Conservation (phyloP, 2,888 invertebrate genomes). For the Lymantria monacha region DNA sequence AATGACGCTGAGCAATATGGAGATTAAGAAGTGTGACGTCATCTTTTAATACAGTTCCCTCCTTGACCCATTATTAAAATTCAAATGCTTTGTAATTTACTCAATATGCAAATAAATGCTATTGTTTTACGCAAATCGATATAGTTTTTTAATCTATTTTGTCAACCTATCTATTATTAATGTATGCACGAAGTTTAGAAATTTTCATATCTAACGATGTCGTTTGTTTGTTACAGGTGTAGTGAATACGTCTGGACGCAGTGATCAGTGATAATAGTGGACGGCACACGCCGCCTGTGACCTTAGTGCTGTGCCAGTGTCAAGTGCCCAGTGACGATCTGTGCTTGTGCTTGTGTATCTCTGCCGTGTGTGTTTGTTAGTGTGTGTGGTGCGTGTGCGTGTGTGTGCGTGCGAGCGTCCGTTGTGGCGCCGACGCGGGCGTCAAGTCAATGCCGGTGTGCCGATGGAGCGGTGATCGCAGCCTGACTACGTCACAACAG, state of each 20-base stretch:
- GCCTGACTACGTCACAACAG: conserved; percentile 71
- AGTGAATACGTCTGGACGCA: conserved; percentile 40
- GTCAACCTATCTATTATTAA: no score
- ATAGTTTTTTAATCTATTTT: no score
- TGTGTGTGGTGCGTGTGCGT: conserved; percentile 28
- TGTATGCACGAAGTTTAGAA: no score
- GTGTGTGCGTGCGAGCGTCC: conserved; percentile 50
- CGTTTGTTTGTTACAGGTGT: conserved; percentile 60
- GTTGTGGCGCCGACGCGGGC: conserved; percentile 65
- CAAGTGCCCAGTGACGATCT: conserved; percentile 33
- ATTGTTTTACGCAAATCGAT: no score
- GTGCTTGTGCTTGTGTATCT: conserved; percentile 25
- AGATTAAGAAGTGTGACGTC: no score
- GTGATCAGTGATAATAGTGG: conserved; percentile 40
- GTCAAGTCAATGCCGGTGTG: conserved; percentile 75
- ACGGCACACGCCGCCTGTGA: conserved; percentile 41
- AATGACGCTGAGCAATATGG: no score
- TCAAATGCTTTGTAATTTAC: no score
- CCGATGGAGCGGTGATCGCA: conserved; percentile 81
- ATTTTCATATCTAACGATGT: no score
- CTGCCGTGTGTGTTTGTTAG: conserved; percentile 31
- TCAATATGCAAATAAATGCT: no score
- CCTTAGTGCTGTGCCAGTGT: conserved; percentile 40
- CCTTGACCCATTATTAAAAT: no score
- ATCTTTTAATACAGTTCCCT: no score